Percentiles rank a stretch among this genome's conserved stretches.
These are phyloP conservation scores for Rhimphoctona megacephalus DNA, from an alignment of 2,888 invertebrate species.

Conservation along the genomic window DNA sequence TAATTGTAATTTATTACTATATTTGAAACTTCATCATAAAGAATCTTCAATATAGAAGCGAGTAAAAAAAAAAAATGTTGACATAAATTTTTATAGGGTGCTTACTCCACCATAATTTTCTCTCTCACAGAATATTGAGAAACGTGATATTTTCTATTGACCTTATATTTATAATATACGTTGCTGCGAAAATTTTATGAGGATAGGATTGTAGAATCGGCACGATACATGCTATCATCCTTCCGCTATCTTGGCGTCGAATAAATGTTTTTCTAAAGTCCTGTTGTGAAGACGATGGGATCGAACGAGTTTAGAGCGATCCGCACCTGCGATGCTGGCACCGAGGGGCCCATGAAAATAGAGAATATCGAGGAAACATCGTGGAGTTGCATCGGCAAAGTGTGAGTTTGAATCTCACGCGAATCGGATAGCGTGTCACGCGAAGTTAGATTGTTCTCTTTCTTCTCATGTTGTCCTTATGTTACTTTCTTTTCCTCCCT, in stretches of 20 bases:
- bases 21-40: neutral
- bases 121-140: neutral
- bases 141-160: slow-evolving; percentile 13
- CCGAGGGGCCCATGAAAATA: slow-evolving; percentile 47
- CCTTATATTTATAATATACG: slow-evolving; percentile 3
- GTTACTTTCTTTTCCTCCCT: slow-evolving; percentile 1
- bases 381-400: slow-evolving; percentile 2
- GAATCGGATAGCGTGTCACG: slow-evolving; percentile 62
- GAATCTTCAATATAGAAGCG: neutral
- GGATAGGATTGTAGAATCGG: slow-evolving; percentile 15
- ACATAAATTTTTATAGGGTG: neutral
- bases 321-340: slow-evolving; percentile 57
- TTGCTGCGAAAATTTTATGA: slow-evolving; percentile 22
- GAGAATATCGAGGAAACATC: slow-evolving; percentile 28
- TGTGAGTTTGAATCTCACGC: slow-evolving; percentile 61
- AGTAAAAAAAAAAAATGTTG: neutral
- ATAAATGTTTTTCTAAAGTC: slow-evolving; percentile 53
- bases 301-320: slow-evolving; percentile 59
- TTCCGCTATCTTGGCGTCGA: slow-evolving; percentile 44
- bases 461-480: slow-evolving; percentile 31
- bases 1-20: neutral
- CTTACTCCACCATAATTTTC: neutral
- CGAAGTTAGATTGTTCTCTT: slow-evolving; percentile 63
- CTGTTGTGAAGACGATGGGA: slow-evolving; percentile 45
- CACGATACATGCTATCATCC: slow-evolving; percentile 41